These are phyloP conservation scores for Copidosoma floridanum DNA, from an alignment of 1,140 invertebrate species.

Conservation along the genomic window DNA sequence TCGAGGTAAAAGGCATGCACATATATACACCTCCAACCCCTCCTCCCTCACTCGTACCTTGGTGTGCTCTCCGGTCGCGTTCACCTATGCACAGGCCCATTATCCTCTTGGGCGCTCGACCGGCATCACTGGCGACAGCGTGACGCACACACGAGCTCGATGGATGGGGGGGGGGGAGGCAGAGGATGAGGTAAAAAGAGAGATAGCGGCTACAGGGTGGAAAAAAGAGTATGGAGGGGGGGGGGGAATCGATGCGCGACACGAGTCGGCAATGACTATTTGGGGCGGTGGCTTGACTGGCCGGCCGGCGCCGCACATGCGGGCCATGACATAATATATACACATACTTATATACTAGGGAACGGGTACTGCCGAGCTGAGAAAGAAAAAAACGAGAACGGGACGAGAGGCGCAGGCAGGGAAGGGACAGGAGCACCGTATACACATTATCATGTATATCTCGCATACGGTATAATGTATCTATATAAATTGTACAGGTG, in stretches of 20 bases:
- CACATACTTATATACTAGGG: neutral
- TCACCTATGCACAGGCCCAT: conserved; percentile 30
- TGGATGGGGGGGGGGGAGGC: neutral
- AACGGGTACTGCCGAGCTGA: neutral
- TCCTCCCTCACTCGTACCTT: neutral
- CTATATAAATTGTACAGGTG: too few species aligned
- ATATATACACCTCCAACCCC: conserved; percentile 42
- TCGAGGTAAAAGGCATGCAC: too few species aligned
- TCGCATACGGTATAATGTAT: too few species aligned
- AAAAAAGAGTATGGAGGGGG: neutral
- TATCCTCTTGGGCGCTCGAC: conserved; percentile 19
- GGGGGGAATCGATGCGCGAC: conserved; percentile 25
- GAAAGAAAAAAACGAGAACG: conserved; percentile 7
- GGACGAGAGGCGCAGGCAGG: conserved; percentile 1
- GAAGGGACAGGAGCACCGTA: conserved; percentile 26
- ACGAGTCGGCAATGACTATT: conserved; percentile 35
- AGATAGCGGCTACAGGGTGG: neutral
- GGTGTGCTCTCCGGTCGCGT: neutral
- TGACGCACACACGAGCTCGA: neutral
- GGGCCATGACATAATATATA: neutral
- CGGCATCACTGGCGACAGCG: conserved; percentile 12
- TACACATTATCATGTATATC: too few species aligned
- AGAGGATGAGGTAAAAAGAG: neutral
- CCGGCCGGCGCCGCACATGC: conserved; percentile 23
- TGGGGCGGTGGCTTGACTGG: conserved; percentile 29